A percentile compares a stretch with the other conserved stretches of the same genome.
Conservation (phyloP, 2,113 vertebrate species). For the Amia ocellicauda region DNA sequence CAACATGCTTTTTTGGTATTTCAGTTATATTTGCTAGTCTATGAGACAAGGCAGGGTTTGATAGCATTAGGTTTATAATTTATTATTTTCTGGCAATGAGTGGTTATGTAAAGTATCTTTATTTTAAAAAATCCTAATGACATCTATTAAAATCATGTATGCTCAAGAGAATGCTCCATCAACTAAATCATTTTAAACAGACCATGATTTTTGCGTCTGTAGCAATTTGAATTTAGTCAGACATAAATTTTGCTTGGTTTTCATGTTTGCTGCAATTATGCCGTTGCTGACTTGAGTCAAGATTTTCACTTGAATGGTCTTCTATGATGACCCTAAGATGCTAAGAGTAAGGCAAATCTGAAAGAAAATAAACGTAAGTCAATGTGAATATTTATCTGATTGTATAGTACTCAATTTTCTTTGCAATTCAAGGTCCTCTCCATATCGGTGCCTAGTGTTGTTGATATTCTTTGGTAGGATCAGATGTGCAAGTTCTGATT, state of each 20-base stretch:
- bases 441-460: neutral
- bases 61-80: neutral
- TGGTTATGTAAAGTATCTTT: constrained; percentile 34
- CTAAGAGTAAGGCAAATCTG: neutral
- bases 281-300: constrained; percentile 7
- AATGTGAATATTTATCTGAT: constrained; percentile 1
- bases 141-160: constrained; percentile 13
- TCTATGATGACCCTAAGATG: neutral
- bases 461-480: neutral
- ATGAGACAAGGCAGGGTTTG: neutral
- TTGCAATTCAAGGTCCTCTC: neutral
- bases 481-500: neutral
- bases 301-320: neutral
- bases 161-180: constrained; percentile 22
- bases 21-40: constrained; percentile 5
- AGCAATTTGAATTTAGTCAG: constrained; percentile 27
- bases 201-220: constrained; percentile 16
- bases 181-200: constrained; percentile 21
- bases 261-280: constrained; percentile 15
- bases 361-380: neutral
- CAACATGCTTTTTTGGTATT: constrained; percentile 25
- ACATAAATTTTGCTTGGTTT: constrained; percentile 21
- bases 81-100: constrained; percentile 28
- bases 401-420: constrained; percentile 10
- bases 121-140: constrained; percentile 24